Percentiles rank a stretch among this genome's conserved stretches.
Conservation (phyloP, 2,888 invertebrate genomes). For the Argyresthia goedartella region DNA sequence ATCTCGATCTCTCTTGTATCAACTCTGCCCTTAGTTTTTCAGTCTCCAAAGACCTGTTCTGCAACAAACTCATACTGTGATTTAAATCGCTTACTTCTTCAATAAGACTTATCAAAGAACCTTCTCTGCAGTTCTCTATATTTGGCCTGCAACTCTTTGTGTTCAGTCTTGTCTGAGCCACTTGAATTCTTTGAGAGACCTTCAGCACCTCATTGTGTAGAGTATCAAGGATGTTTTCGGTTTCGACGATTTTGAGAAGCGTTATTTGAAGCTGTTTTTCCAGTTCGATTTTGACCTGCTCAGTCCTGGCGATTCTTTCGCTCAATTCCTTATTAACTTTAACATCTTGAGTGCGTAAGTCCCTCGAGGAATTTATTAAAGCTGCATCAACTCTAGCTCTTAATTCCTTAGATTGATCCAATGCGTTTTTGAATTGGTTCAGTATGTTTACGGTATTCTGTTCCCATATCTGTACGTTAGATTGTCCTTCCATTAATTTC, state of each 20-base stretch:
- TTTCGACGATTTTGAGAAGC: conserved; percentile 48
- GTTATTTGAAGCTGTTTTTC: conserved; percentile 76
- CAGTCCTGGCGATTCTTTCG: conserved; percentile 79
- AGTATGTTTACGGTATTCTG: conserved; percentile 82
- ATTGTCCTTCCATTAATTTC: conserved; percentile 84
- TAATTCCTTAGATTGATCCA: conserved; percentile 79
- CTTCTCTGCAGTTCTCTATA: conserved; percentile 58
- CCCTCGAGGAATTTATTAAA: conserved; percentile 81
- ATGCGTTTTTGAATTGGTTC: conserved; percentile 79
- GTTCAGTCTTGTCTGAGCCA: conserved; percentile 56
- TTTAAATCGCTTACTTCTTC: conserved; percentile 57
- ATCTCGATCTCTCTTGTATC: conserved; percentile 46
- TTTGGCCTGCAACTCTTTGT: conserved; percentile 49
- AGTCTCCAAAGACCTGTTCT: conserved; percentile 44
- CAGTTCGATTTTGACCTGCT: conserved; percentile 78
- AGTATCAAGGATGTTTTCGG: conserved; percentile 50
- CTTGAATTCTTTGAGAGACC: conserved; percentile 51
- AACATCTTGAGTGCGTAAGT: conserved; percentile 85
- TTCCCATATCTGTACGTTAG: conserved; percentile 87
- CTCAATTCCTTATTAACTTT: conserved; percentile 81
- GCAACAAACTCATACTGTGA: conserved; percentile 49
- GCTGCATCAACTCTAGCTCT: conserved; percentile 79
- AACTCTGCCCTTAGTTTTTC: conserved; percentile 47
- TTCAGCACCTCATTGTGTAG: conserved; percentile 54
- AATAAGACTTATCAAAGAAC: conserved; percentile 46